Percentiles rank a stretch among this genome's conserved stretches.
Evolutionary conservation across 2,888 invertebrate species (phyloP).

Genomic region (Nymphalis c-album): DNA sequence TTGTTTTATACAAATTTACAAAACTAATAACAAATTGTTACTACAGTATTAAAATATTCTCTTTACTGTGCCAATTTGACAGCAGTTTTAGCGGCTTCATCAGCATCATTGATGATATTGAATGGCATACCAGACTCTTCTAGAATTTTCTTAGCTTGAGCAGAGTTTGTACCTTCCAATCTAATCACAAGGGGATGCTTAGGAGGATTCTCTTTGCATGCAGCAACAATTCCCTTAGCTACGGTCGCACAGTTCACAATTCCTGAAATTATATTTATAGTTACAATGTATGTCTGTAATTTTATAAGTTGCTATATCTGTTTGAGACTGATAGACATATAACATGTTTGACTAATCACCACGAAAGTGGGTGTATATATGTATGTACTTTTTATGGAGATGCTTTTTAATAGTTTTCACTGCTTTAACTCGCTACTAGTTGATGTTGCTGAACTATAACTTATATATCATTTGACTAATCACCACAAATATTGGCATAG

Average conservation of each 20-base stretch:
- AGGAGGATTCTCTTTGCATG: slow-evolving; percentile 89
- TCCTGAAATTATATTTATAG: slow-evolving; percentile 69
- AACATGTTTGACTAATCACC: too few relatives aligned
- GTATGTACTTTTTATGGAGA: too few relatives aligned
- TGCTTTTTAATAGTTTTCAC: too few relatives aligned
- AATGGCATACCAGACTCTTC: slow-evolving; percentile 92
- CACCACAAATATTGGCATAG: too few relatives aligned
- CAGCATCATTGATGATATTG: slow-evolving; percentile 90
- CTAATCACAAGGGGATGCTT: slow-evolving; percentile 95
- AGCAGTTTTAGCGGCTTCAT: slow-evolving; percentile 95
- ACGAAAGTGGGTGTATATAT: too few relatives aligned
- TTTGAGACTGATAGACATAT: too few relatives aligned
- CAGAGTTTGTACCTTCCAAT: slow-evolving; percentile 97
- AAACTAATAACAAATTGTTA: not conserved
- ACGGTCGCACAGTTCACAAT: slow-evolving; percentile 99
- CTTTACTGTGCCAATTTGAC: slow-evolving; percentile 78
- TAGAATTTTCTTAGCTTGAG: slow-evolving; percentile 90
- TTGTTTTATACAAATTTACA: slow-evolving; percentile 1
- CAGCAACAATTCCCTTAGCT: slow-evolving; percentile 96
- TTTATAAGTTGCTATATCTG: too few relatives aligned
- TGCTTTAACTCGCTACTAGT: too few relatives aligned
- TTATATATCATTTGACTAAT: too few relatives aligned
- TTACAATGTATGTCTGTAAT: not conserved
- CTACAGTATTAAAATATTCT: not conserved
- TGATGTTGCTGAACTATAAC: too few relatives aligned